Evolutionary conservation across 2,113 vertebrate species (phyloP).

Genomic region (Brachirus orientalis): DNA sequence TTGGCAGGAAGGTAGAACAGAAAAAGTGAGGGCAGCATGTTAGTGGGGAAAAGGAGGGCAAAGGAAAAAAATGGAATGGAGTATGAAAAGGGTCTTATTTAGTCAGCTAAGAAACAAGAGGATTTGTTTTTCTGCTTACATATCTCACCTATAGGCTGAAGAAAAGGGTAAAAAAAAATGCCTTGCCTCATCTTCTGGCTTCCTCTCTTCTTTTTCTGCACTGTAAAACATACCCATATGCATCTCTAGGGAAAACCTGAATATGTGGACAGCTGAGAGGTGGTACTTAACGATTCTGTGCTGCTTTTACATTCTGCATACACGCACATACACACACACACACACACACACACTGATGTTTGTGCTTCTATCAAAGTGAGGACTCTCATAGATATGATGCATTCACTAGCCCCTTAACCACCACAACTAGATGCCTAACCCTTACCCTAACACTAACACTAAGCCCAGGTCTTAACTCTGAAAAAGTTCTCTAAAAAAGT

Average conservation of each 20-base stretch:
- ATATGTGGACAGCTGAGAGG: constrained; percentile 61
- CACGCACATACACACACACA: constrained; percentile 21
- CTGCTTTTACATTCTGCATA: constrained; percentile 56
- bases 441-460: too few relatives aligned
- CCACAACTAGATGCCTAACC: too few relatives aligned
- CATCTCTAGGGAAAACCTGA: constrained; percentile 61
- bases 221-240: constrained; percentile 58
- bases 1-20: constrained; percentile 58
- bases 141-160: constrained; percentile 25
- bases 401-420: too few relatives aligned
- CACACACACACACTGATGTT: too few relatives aligned
- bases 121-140: constrained; percentile 27
- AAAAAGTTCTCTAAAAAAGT: too few relatives aligned
- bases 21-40: constrained; percentile 40
- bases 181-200: background rate
- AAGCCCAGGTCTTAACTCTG: too few relatives aligned
- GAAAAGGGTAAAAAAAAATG: constrained; percentile 33
- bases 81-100: constrained; percentile 12
- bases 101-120: constrained; percentile 7
- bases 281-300: constrained; percentile 52
- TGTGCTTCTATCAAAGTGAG: too few relatives aligned
- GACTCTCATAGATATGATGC: too few relatives aligned
- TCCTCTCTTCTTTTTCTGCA: constrained; percentile 22
- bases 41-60: constrained; percentile 19
- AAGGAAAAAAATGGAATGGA: constrained; percentile 14